Conservation (phyloP, 2,888 invertebrate genomes). For the Myathropa florea region DNA sequence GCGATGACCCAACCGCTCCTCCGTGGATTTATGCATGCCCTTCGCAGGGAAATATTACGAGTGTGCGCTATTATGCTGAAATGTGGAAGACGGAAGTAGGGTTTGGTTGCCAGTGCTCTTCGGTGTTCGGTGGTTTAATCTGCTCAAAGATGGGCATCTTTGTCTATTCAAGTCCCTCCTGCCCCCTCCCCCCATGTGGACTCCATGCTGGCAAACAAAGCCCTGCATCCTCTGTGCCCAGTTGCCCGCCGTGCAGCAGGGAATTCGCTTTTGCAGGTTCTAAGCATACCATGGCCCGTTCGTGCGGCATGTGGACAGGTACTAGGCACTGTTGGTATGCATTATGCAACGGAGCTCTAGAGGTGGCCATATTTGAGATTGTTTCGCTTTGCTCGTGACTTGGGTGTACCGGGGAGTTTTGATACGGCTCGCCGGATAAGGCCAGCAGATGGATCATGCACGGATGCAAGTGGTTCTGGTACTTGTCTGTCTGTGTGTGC, state of each 20-base stretch:
- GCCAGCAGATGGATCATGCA: conserved; percentile 13
- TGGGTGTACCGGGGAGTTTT: conserved; percentile 14
- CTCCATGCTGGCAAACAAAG: conserved; percentile 39
- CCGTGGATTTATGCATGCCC: conserved; percentile 50
- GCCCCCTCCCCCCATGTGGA: conserved; percentile 28
- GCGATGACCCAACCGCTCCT: conserved; percentile 2
- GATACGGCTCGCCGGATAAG: neutral
- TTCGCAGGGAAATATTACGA: conserved; percentile 51
- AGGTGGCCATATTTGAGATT: conserved; percentile 22
- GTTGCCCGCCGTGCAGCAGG: neutral
- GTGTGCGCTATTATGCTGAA: neutral
- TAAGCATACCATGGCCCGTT: neutral
- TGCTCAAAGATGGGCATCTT: conserved; percentile 60
- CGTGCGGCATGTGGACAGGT: neutral
- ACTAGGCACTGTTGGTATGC: conserved; percentile 29
- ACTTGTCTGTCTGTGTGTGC: neutral
- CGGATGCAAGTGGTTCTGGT: neutral
- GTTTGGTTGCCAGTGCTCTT: no score
- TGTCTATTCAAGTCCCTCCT: conserved; percentile 57
- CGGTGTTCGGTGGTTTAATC: conserved; percentile 31
- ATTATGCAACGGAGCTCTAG: conserved; percentile 36
- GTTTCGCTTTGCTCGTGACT: conserved; percentile 58
- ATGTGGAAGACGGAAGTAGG: neutral
- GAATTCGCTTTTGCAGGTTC: conserved; percentile 34
- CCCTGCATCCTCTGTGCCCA: neutral